Base-by-base conservation (phyloP, 2,797 vertebrate species). In the Astyanax mexicanus region DNA sequence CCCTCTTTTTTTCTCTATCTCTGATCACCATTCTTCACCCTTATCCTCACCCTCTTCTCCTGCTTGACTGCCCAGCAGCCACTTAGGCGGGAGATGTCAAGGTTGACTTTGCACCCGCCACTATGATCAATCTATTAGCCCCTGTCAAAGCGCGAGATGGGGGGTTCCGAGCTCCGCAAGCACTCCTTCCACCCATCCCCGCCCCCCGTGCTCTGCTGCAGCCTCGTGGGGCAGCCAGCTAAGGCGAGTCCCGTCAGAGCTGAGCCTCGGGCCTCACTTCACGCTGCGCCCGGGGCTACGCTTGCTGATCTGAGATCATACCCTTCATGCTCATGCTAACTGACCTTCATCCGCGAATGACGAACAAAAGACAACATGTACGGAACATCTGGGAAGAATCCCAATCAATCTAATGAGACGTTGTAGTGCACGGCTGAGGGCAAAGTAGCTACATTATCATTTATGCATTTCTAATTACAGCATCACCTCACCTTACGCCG, bases 61-160 rank as follows among this genome's bases (percentile, higher is more conserved):
- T 61, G 58, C 42, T 21, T 69, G 74, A 74, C 75, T 80, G 15
- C 68, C 81, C 70, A 82, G 81, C 83, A 69, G 80, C 64, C 74
- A 74, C 85, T 89, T 83, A 82, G 86, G 83, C 84, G 82, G 82
- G 67, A 81, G 85, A 83, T 81, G 86, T 89, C 84, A 88, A 90
- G 90, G 88, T 91, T 88, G 81, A 78, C 84, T 77, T 84, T 47
- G 15, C 75, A 81, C 81, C 83, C 84, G 70, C 58, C 25, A n/a
- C 81, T 81, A 77, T 86, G 86, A 90, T 91, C 87, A 85, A 86
- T 92, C 86, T 88, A 89, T 92, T 89, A 88, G 85, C 87, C 52
- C 69, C 86, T 86, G 89, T 91, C 88, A 91, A 82, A 89, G 86
- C 81, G 72, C 83, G 85, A 82, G 84, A 85, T 78, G 80, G 80